These are phyloP conservation scores for Drosophila nasuta DNA, from an alignment of 1,140 invertebrate species.

Conservation along the genomic window DNA sequence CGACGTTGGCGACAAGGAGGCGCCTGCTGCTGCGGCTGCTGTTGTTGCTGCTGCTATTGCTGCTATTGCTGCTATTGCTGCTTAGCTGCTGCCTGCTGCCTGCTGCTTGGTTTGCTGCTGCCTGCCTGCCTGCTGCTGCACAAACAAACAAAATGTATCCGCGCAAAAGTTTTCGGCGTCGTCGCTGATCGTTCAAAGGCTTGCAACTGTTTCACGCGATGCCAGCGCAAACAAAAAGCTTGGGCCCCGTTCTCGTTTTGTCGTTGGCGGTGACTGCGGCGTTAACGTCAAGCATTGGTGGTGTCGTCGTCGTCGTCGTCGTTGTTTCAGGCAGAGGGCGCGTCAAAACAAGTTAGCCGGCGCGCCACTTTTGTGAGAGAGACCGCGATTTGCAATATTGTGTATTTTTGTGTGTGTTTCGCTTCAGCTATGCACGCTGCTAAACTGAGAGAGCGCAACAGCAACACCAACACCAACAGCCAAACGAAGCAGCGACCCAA, in stretches of 20 bases:
- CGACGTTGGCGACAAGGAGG: constrained; percentile 61
- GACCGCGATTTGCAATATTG: constrained; percentile 45
- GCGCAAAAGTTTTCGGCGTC: constrained; percentile 84
- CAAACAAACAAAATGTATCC: constrained; percentile 71
- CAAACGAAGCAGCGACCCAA: constrained; percentile 5
- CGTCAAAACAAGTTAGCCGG: constrained; percentile 38
- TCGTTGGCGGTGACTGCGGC: constrained; percentile 38
- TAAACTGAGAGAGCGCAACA: constrained; percentile 40
- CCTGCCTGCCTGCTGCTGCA: constrained; percentile 24
- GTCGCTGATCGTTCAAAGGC: constrained; percentile 84
- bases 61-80: too few relatives aligned
- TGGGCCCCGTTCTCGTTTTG: constrained; percentile 47
- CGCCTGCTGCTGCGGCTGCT: constrained; percentile 37
- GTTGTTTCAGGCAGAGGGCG: constrained; percentile 39
- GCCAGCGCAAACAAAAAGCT: constrained; percentile 80
- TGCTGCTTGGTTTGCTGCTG: too few relatives aligned
- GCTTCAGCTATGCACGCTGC: constrained; percentile 21
- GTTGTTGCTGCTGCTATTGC: constrained; percentile 17
- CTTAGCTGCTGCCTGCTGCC: too few relatives aligned
- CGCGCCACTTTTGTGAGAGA: constrained; percentile 20
- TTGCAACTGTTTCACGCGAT: constrained; percentile 84
- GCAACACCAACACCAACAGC: constrained; percentile 14
- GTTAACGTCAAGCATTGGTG: constrained; percentile 18
- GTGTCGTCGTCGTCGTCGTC: constrained; percentile 1
- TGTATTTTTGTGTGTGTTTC: constrained; percentile 16